Base-by-base conservation (phyloP, 2,888 invertebrate species). In the Megamerina dolium region DNA sequence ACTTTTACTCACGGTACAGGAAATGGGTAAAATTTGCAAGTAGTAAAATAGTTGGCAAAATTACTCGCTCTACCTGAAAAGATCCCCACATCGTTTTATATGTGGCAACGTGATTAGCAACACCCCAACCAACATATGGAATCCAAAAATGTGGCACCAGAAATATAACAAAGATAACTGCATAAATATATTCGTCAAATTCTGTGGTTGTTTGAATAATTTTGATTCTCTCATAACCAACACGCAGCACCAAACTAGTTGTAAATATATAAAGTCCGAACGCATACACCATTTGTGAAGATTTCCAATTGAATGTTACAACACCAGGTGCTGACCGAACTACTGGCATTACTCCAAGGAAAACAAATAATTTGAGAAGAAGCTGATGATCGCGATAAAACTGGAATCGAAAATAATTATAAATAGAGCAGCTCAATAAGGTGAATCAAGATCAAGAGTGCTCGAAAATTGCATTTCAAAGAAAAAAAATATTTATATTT, bases 161-260 rank as follows among this genome's bases (percentile, higher is more conserved):
- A 58, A 80, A 82, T 10, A 81, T 74, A 1, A 83, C 74, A 58
- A 82, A 83, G 14, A 83, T 71, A 41, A 82, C 77, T 1, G 81
- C 79, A 58, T 83, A 82, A 54, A 83, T 82, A 56, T 82, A 82
- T 55, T 83, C 82, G 59, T 83, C 83, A 55, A 83, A 83, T 54
- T 77, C 76, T 41, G 73, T 75, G 50, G 78, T 79, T 19, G 78
- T 79, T 13, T 75, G 73, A 23, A 82, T 64, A 49, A 82, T 81
- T 56, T 75, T 68, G 29, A 82, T 52, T 2, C 83, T 69, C 57
- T 83, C 81, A 50, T 75, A 76, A 1, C 82, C 82, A 10, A 83
- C 80, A 5, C 75, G 55, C 2, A 81, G 45, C 0, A 83, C 82
- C 1, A 82, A 61, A 1, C 73, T 59, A 0, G 81, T 79, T 18